Conservation (phyloP, 2,797 vertebrate species). For the Microchirus variegatus region DNA sequence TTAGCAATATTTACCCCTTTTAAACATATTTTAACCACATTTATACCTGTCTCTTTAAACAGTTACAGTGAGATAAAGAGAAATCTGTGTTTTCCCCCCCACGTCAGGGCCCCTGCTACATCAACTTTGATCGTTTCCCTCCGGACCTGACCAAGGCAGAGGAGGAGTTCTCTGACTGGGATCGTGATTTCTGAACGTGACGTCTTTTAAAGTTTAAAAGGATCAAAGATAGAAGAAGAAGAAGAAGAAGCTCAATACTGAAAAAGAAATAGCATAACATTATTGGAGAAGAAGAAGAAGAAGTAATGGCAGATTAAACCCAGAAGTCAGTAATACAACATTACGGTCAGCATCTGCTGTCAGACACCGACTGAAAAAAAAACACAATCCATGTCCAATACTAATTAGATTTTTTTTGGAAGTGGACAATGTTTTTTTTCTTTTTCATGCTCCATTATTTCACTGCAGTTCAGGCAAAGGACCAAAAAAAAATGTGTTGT, state of each 20-base stretch:
- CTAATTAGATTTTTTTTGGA: not conserved
- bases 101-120: conserved; percentile 82
- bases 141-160: conserved; percentile 70
- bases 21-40: no score
- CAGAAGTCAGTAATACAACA: not conserved
- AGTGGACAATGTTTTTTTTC: not conserved
- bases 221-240: conserved; percentile 7
- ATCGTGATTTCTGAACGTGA: conserved; percentile 75
- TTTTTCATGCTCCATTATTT: not conserved
- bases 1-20: no score
- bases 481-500: conserved; percentile 11
- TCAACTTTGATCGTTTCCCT: conserved; percentile 84
- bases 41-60: no score
- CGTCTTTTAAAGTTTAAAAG: conserved; percentile 4
- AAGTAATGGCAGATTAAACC: no score
- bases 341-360: no score
- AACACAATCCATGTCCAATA: conserved; percentile 1
- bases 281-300: no score
- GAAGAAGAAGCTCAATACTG: not conserved
- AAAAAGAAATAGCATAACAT: not conserved
- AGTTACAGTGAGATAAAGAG: not conserved
- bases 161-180: conserved; percentile 81
- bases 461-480: conserved; percentile 1
- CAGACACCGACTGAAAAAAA: not conserved
- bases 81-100: not conserved